phyloP scores from a whole-genome alignment of 1,140 invertebrate genomes.

The Sarcophaga bullata region DNA sequence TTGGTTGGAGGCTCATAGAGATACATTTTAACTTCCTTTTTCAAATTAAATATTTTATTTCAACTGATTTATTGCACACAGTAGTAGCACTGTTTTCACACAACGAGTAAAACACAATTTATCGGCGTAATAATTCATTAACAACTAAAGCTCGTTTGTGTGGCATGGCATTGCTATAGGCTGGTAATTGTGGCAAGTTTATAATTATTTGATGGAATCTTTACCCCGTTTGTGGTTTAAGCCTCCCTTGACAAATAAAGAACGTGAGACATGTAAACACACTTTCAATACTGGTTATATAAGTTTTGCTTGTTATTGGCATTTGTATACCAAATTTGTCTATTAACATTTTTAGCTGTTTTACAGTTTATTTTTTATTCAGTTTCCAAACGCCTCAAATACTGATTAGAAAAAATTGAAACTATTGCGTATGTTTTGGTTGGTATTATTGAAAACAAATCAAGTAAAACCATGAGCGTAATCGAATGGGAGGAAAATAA shows the following conservation, averaged over 20 bases:
- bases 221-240: background rate
- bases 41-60: conserved; percentile 6
- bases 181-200: conserved; percentile 33
- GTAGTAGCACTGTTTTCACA: background rate
- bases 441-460: no score
- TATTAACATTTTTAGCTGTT: background rate
- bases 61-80: background rate
- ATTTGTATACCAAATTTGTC: conserved; percentile 14
- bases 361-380: background rate
- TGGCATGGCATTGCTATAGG: background rate
- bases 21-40: conserved; percentile 35
- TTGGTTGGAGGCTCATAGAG: conserved; percentile 45
- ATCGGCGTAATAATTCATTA: conserved; percentile 33
- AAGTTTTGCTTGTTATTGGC: background rate
- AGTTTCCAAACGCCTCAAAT: conserved; percentile 1
- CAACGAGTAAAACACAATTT: background rate
- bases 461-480: no score
- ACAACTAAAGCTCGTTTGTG: conserved; percentile 32
- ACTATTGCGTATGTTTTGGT: no score
- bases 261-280: no score
- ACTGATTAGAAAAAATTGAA: background rate
- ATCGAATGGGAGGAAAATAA: no score
- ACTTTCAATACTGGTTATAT: no score
- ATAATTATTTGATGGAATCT: no score
- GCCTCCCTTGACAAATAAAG: background rate